Evolutionary conservation across 2,113 vertebrate species (phyloP).

Genomic region (Strix uralensis): DNA sequence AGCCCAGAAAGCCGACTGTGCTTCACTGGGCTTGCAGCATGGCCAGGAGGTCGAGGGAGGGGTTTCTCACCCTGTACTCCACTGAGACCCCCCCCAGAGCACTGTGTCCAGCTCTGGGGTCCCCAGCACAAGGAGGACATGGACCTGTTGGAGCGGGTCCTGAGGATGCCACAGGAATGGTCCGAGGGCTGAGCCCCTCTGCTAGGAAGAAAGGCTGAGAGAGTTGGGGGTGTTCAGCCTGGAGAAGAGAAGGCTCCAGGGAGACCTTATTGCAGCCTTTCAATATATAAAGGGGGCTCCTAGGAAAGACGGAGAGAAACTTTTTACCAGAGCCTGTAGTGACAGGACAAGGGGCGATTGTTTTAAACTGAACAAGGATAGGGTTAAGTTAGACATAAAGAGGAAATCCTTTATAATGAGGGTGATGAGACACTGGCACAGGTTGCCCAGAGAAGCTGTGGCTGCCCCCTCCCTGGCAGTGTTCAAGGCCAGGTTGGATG

Average conservation of each 20-base stretch:
- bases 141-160: neutral
- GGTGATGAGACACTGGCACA: neutral
- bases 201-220: too few species aligned
- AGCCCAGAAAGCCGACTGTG: neutral
- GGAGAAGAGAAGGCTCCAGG: too few species aligned
- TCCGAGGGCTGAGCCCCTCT: too few species aligned
- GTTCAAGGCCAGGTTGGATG: neutral
- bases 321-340: neutral
- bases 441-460: neutral
- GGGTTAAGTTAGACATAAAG: neutral
- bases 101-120: neutral
- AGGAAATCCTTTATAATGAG: neutral
- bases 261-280: too few species aligned
- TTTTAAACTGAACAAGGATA: neutral
- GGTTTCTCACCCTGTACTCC: accelerated
- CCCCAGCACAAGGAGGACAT: neutral
- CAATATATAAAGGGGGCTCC: neutral
- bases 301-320: neutral
- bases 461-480: neutral
- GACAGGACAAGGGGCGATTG: neutral
- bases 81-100: neutral
- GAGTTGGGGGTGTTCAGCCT: too few species aligned
- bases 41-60: neutral
- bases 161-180: too few species aligned
- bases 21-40: too few species aligned